Conservation (phyloP, 2,888 invertebrate genomes). For the Antitype chi region DNA sequence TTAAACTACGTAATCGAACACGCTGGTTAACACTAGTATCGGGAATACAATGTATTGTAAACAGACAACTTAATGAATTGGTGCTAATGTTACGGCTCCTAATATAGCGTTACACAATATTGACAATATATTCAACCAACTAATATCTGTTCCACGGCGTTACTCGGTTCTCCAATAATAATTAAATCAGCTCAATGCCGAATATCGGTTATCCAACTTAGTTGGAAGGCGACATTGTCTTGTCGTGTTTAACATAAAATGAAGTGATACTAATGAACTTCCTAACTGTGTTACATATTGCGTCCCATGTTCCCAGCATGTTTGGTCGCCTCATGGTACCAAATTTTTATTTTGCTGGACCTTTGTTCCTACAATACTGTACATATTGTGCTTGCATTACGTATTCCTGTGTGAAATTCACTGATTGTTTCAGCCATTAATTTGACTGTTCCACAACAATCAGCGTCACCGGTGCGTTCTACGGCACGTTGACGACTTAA, state of each 20-base stretch:
- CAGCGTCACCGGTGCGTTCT: not conserved
- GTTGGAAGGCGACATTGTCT: not conserved
- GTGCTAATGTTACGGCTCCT: not conserved
- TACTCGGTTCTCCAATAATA: conserved; percentile 8
- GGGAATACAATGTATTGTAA: conserved; percentile 1
- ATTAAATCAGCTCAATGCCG: not conserved
- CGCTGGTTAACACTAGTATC: conserved; percentile 11
- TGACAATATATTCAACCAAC: conserved; percentile 10
- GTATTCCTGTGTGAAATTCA: conserved; percentile 10
- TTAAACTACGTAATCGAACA: not conserved
- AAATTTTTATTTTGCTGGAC: not conserved
- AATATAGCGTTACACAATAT: conserved; percentile 14
- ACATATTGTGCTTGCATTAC: not conserved
- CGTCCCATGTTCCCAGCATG: not conserved
- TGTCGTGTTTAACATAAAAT: not conserved
- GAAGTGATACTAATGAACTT: not conserved
- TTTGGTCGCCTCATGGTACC: not conserved
- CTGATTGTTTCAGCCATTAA: conserved; percentile 31
- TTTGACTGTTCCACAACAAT: not conserved
- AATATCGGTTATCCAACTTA: not conserved
- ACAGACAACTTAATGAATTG: conserved; percentile 6
- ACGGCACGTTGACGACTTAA: conserved; percentile 2
- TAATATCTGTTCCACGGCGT: conserved; percentile 18
- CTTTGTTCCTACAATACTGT: too few relatives aligned
- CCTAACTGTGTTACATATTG: not conserved